Evolutionary conservation across 2,797 vertebrate species (phyloP).

Genomic region (Petrocephalus sullivani): DNA sequence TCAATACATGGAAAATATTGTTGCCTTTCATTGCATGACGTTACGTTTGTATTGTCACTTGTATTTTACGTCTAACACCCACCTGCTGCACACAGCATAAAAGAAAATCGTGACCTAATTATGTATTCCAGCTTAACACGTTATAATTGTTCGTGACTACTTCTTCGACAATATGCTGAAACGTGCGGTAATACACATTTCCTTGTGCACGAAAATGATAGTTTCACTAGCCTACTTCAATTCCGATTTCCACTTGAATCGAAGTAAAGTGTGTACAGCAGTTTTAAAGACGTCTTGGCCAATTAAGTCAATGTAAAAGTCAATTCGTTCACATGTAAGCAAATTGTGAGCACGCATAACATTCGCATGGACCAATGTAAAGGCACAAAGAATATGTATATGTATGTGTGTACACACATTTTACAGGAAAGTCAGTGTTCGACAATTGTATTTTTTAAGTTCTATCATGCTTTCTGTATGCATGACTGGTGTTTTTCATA

Average conservation of each 20-base stretch:
- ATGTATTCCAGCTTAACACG: neutral
- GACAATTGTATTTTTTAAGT: neutral
- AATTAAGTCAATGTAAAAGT: neutral
- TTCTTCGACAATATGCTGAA: neutral
- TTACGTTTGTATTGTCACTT: neutral
- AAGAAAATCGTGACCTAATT: neutral
- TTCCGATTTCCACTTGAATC: neutral
- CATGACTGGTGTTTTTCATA: slow-evolving; percentile 14
- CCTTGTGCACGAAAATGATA: neutral
- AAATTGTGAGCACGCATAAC: neutral
- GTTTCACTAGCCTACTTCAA: neutral
- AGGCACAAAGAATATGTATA: neutral
- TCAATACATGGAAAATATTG: neutral
- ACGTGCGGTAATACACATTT: neutral
- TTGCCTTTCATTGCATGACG: neutral
- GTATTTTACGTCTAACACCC: neutral
- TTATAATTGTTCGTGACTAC: neutral
- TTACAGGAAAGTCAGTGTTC: neutral
- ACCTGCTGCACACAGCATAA: neutral
- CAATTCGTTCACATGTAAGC: neutral
- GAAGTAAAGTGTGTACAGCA: neutral
- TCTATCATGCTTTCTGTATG: neutral
- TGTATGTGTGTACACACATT: neutral
- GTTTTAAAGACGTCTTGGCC: neutral
- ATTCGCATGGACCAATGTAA: neutral